Evolutionary conservation across 2,797 vertebrate species (phyloP).

Genomic region (Acrocephalus scirpaceus): DNA sequence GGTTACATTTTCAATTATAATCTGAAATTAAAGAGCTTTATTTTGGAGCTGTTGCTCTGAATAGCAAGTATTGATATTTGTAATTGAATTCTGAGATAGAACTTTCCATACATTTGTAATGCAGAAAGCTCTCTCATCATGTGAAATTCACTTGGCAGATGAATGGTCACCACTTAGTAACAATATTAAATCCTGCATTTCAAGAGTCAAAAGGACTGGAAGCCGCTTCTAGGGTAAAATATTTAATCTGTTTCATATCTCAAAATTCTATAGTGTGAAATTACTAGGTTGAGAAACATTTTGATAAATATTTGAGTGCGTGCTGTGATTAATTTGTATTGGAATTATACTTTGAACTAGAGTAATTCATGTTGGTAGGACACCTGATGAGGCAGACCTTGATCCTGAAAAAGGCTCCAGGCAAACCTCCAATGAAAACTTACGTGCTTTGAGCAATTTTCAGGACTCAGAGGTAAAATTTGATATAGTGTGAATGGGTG

Average conservation of each 20-base stretch:
- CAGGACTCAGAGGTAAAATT: background rate
- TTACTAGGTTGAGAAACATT: slow-evolving; percentile 32
- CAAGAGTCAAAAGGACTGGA: slow-evolving; percentile 81
- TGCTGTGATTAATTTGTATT: slow-evolving; percentile 33
- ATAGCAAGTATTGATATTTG: slow-evolving; percentile 59
- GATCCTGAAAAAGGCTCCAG: background rate
- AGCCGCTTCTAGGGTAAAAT: slow-evolving; percentile 83
- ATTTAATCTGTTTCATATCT: slow-evolving; percentile 21
- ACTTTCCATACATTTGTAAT: slow-evolving; percentile 72
- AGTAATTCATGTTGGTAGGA: background rate
- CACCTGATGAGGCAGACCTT: background rate
- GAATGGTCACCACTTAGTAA: slow-evolving; percentile 82
- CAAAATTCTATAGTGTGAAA: slow-evolving; percentile 16
- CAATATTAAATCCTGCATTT: slow-evolving; percentile 84
- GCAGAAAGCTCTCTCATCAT: slow-evolving; percentile 79
- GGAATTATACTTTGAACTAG: background rate
- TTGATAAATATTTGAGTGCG: slow-evolving; percentile 34
- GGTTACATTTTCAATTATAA: slow-evolving; percentile 58
- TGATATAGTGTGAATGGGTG: background rate
- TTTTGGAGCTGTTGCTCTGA: slow-evolving; percentile 45
- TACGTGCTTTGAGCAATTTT: background rate
- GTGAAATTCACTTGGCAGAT: slow-evolving; percentile 80
- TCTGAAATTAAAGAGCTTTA: slow-evolving; percentile 62
- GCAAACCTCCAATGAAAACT: background rate
- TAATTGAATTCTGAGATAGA: slow-evolving; percentile 53